Base-by-base conservation (phyloP, 2,797 vertebrate genomes). In the Telmatherina bonti region DNA sequence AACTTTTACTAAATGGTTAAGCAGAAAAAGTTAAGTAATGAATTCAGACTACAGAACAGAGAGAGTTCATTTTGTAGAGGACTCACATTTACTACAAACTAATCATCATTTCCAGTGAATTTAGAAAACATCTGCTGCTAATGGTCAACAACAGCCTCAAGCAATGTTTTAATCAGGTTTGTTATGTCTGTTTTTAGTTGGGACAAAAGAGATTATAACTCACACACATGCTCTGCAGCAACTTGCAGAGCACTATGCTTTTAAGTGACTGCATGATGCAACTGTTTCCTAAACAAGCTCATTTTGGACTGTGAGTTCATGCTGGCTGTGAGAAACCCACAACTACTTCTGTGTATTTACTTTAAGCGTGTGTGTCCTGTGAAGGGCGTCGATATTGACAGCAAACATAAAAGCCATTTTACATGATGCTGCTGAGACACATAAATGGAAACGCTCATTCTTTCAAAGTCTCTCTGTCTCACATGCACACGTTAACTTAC, bases 401-500 rank as follows among this genome's bases (percentile, higher is more conserved):
- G 65, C 41, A 76, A 84, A 88, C 72, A 84, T 5, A 29, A 62
- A 72, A 67, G 51, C 4, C 30, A 11, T 41, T 77, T 35, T 41
- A 51, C 22, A 0, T 0, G 10, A 65, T 29, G 67, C 38, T 54
- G 20, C 31, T 61, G 20, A 30, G 54, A 6, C 26, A 53, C 47
- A 26, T 7, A 45, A 18, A 20, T 52, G n/a, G n/a, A 43, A 11
- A 58, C 55, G 62, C 33, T 45, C 29, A 45, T 45, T n/a, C 38
- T 13, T 47, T 33, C 24, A 51, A n/a, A 70, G 36, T 49, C 35
- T 59, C 18, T 15, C 27, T n/a, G 16, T 12, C 16, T 0, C 36
- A 1, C 53, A 2, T 13, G 29, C 24, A 53, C 13, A 13, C 1
- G 13, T 5, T 0, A 47, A 97, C 98, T 96, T 80, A 99, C 98